A percentile compares a stretch with the other conserved stretches of the same genome.
Conservation (phyloP, 2,113 vertebrate genomes). For the Microcebus murinus region DNA sequence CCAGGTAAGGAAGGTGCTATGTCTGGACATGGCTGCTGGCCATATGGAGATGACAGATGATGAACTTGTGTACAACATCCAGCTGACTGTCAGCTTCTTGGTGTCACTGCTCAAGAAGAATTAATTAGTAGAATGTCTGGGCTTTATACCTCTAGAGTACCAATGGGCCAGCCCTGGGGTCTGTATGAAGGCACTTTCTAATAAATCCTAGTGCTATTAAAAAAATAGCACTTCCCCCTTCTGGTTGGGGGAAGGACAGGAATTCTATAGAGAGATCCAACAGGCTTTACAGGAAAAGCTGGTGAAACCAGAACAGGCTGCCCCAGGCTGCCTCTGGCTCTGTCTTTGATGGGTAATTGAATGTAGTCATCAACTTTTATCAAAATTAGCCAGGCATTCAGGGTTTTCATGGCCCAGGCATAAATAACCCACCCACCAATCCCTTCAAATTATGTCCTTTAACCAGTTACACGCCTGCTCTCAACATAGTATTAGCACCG, state of each 20-base stretch:
- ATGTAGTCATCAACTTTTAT: slow-evolving; percentile 25
- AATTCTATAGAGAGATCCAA: neutral
- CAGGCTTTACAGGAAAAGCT: neutral
- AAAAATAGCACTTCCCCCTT: too few species aligned
- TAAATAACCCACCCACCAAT: neutral
- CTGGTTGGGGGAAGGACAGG: neutral
- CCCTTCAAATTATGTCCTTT: neutral
- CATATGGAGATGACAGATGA: neutral
- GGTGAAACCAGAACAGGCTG: neutral
- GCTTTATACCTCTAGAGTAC: neutral
- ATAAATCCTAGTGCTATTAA: neutral
- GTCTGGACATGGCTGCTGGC: neutral
- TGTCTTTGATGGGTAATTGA: slow-evolving; percentile 18
- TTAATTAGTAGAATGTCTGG: neutral
- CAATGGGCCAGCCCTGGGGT: neutral
- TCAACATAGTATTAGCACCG: neutral
- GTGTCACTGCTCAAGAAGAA: neutral
- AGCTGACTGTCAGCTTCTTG: neutral
- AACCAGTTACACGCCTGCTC: neutral
- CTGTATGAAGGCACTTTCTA: neutral
- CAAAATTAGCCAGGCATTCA: slow-evolving; percentile 32
- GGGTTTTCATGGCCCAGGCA: neutral
- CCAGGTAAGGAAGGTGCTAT: neutral
- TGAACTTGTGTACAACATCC: neutral
- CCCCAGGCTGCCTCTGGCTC: neutral